Percentiles rank a stretch among this genome's conserved stretches.
These are phyloP conservation scores for Papilio machaon DNA, from an alignment of 1,140 invertebrate species.

Conservation along the genomic window DNA sequence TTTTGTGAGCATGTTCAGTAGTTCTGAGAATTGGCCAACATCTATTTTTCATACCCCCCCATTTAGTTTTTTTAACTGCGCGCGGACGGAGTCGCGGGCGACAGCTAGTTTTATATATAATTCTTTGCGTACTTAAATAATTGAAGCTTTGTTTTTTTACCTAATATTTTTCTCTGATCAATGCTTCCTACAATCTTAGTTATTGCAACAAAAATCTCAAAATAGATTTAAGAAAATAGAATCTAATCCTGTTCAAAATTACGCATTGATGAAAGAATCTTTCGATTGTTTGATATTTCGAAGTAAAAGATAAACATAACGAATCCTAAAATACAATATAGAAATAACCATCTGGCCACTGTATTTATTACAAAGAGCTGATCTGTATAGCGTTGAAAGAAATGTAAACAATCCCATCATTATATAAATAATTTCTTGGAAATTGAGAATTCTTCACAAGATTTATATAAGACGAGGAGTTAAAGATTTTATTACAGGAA, in stretches of 20 bases:
- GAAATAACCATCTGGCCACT: slow-evolving; percentile 14
- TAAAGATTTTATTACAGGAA: neutral
- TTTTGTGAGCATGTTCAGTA: too few species aligned
- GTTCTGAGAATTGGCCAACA: too few species aligned
- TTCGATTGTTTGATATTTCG: slow-evolving; percentile 18
- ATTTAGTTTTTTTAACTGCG: too few species aligned
- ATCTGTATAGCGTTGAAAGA: neutral
- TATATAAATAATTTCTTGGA: slow-evolving; percentile 4
- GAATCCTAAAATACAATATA: slow-evolving; percentile 5
- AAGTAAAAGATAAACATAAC: neutral
- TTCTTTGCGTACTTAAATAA: neutral
- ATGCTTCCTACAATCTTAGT: too few species aligned
- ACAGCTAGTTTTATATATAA: neutral
- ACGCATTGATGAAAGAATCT: slow-evolving; percentile 2
- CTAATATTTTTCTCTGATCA: too few species aligned
- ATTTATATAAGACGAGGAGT: neutral
- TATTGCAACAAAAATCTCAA: neutral
- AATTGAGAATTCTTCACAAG: neutral
- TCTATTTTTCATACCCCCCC: too few species aligned
- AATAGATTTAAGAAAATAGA: slow-evolving; percentile 4
- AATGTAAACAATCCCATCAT: neutral
- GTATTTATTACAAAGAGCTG: neutral
- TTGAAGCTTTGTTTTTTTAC: too few species aligned
- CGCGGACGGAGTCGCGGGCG: too few species aligned
- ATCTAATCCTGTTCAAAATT: neutral